Evolutionary conservation across 2,113 vertebrate genomes (phyloP), one percentile per base, ranked within the genome.

Genomic region (Leiothrix lutea): DNA sequence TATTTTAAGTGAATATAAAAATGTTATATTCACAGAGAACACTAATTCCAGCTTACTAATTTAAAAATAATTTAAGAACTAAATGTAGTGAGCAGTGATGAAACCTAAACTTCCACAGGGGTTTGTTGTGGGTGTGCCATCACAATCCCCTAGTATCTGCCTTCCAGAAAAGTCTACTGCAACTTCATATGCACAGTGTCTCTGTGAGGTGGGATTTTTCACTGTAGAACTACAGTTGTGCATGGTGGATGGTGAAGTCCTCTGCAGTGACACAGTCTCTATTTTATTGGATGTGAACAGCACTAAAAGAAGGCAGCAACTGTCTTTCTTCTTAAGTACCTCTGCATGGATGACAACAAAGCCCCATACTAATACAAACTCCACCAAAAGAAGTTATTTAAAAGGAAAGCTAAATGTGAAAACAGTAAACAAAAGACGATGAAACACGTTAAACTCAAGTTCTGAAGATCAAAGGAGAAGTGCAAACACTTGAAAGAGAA

Each of bases 391-490:
- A 94, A 95, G 86, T 89, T 95, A 85, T 85, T 89, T 87, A 61
- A 92, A 86, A 56, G 56, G 33, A 58, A 92, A 88, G 57, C 57
- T 90, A 89, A 92, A 94, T 29, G 57, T 75, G 78, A 91, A 90
- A 91, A 75, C 29, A 80, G 90, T 70, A 89, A 95, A 85, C 28
- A 65, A 91, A 94, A 88, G 80, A 85, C 75, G 84, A 88, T 85
- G 87, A 93, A 95, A 95, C 57, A 71, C 14, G 11, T 80, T 70
- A 50, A 96, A 92, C 44, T 61, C 54, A 25, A 53, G 84, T 80
- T 91, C 22, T 48, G 69, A 88, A 92, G 95, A 95, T 95, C 95
- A 96, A 97, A 96, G 60, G 71, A 95, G 74, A 92, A 77, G 69
- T 24, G 77, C 58, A 87, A 95, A 91, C 71, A 86, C 90, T 94